A percentile compares a stretch with the other conserved stretches of the same genome.
Conservation (phyloP, 2,113 vertebrate species). For the Helogale parvula region DNA sequence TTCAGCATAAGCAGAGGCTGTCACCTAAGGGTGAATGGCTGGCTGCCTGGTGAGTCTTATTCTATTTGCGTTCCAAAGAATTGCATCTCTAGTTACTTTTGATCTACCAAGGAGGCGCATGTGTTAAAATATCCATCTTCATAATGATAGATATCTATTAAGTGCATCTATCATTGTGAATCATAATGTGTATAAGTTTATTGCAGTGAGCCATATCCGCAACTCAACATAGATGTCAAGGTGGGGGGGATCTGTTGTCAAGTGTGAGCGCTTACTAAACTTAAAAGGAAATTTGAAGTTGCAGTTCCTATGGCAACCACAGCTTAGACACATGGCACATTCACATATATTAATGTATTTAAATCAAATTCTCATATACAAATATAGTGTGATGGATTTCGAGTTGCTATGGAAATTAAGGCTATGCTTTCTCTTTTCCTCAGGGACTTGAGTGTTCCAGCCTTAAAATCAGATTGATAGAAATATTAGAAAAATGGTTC, state of each 20-base stretch:
- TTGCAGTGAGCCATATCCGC: background rate
- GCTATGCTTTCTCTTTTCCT: conserved; percentile 51
- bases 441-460: background rate
- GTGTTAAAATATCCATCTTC: conserved; percentile 9
- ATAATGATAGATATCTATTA: background rate
- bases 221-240: background rate
- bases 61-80: background rate
- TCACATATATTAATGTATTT: conserved; percentile 64
- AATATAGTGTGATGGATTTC: conserved; percentile 65
- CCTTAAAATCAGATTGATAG: conserved; percentile 52
- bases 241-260: background rate
- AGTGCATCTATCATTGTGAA: background rate
- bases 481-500: conserved; percentile 11
- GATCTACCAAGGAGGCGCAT: background rate
- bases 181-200: background rate
- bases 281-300: conserved; percentile 59
- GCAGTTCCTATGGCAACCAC: conserved; percentile 54
- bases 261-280: conserved; percentile 36
- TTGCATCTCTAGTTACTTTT: conserved; percentile 15
- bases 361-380: conserved; percentile 59
- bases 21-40: background rate
- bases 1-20: background rate
- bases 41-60: background rate
- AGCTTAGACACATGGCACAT: conserved; percentile 45
- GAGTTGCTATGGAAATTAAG: conserved; percentile 65